Evolutionary conservation across 2,113 vertebrate genomes (phyloP).

Genomic region (Suncus etruscus): DNA sequence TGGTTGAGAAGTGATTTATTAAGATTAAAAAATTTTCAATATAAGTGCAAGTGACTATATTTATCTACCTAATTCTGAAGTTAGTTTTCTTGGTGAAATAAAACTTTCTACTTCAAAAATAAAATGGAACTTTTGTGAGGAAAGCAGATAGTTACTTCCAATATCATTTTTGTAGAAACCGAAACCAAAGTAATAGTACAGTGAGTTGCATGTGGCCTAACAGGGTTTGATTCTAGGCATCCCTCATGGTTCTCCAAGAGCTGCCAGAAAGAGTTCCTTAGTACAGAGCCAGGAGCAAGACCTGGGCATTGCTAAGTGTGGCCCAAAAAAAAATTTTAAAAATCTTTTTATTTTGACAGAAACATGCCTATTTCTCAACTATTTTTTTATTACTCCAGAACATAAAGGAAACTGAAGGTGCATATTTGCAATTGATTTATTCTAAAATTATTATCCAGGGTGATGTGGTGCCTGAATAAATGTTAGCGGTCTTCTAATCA

Average conservation of each 20-base stretch:
- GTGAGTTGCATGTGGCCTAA: too few relatives aligned
- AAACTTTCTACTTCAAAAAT: constrained; percentile 48
- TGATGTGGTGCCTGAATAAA: background rate
- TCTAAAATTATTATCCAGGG: constrained; percentile 35
- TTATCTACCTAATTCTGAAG: constrained; percentile 29
- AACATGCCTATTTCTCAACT: background rate
- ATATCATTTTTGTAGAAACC: constrained; percentile 41
- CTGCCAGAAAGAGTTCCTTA: too few relatives aligned
- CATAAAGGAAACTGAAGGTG: constrained; percentile 57
- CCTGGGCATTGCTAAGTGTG: too few relatives aligned
- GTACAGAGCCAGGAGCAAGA: too few relatives aligned
- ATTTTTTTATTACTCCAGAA: constrained; percentile 62
- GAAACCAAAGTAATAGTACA: too few relatives aligned
- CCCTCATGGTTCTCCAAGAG: too few relatives aligned
- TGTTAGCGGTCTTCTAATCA: constrained; percentile 24
- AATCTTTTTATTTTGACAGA: background rate
- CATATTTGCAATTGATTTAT: constrained; percentile 42
- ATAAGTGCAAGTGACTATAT: constrained; percentile 46
- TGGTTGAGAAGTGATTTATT: too few relatives aligned
- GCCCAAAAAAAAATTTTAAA: too few relatives aligned
- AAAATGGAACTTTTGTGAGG: constrained; percentile 48
- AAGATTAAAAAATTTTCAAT: too few relatives aligned
- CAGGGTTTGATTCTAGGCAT: too few relatives aligned
- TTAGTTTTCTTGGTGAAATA: constrained; percentile 44
- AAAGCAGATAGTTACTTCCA: constrained; percentile 19